Base-by-base conservation (phyloP, 2,113 vertebrate species). In the Syngnathoides biaculeatus region DNA sequence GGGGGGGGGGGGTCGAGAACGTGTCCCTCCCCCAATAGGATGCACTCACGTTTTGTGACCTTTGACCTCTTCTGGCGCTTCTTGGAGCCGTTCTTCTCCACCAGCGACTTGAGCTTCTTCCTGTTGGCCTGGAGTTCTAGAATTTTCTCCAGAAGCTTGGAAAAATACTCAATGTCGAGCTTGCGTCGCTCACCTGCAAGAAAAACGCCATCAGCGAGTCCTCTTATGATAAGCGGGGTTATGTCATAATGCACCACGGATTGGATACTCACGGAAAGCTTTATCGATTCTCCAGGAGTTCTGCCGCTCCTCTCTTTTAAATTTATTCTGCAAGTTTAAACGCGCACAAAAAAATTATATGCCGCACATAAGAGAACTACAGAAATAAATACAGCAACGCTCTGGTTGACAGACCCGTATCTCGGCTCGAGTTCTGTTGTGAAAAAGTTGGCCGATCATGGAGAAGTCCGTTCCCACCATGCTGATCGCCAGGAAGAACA, bases 401-500 rank as follows among this genome's bases (percentile, higher is more conserved):
- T 35, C 47, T 27, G 15, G 19, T 27, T 24, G 19, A 57, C 69
- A 84, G 86, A 98, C 97, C 95, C 98, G 98, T 85, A 99, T 99
- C 89, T 98, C 96, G 67, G 92, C 87, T 64, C 97, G 94, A 79
- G 89, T 90, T 89, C 97, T 94, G 72, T 97, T 95, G 84, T 96
- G 95, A 91, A 99, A 99, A 60, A 99, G 92, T 42, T 94, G 94
- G 57, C 96, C 93, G 62, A 98, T 98, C 93, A 98, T 95, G 59
- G 97, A 96, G 72, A 99, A 99, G 84, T 99, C 97, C 22, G 95
- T 99, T 78, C 97, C 97, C 74, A 99, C 97, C 96, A 98, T 99
- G 83, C 96, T 98, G 74, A 99, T 93, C n/a, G 97, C 97, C 88
- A 98, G 84, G 84, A 94, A 98, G 87, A 98, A 99, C 96, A 99